Percentiles rank a stretch among this genome's conserved stretches.
These are phyloP conservation scores for Trochalopteron elliotii DNA, from an alignment of 2,113 vertebrate genomes.

Conservation along the genomic window DNA sequence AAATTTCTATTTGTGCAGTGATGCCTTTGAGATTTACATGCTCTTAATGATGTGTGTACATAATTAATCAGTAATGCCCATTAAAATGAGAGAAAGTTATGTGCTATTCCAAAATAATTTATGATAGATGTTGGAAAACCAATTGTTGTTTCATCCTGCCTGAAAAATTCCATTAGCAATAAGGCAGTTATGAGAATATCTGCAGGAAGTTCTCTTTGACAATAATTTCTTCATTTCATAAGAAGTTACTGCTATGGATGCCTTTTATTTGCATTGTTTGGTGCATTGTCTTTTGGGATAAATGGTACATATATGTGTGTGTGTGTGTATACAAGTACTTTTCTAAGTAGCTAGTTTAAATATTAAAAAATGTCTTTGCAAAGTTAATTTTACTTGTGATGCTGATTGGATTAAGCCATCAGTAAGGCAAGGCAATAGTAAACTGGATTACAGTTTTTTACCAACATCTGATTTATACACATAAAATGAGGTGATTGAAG, in stretches of 20 bases:
- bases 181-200: not conserved
- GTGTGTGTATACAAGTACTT: not conserved
- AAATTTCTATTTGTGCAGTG: not conserved
- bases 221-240: not conserved
- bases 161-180: slow-evolving; percentile 16
- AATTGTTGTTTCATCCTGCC: not conserved
- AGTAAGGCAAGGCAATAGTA: not conserved
- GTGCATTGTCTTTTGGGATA: not conserved
- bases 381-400: not conserved
- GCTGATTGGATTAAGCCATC: not conserved
- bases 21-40: not conserved
- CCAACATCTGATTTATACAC: not conserved
- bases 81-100: not conserved
- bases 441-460: not conserved
- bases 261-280: not conserved
- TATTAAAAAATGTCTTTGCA: not conserved
- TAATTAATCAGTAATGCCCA: not conserved
- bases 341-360: not conserved
- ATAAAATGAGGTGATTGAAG: not conserved
- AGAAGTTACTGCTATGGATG: not conserved
- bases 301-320: not conserved
- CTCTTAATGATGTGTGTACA: not conserved
- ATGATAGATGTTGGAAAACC: not conserved
- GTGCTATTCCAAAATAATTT: not conserved
- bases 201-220: not conserved